Conservation (phyloP, 2,888 invertebrate species). For the Archips crataeganus region DNA sequence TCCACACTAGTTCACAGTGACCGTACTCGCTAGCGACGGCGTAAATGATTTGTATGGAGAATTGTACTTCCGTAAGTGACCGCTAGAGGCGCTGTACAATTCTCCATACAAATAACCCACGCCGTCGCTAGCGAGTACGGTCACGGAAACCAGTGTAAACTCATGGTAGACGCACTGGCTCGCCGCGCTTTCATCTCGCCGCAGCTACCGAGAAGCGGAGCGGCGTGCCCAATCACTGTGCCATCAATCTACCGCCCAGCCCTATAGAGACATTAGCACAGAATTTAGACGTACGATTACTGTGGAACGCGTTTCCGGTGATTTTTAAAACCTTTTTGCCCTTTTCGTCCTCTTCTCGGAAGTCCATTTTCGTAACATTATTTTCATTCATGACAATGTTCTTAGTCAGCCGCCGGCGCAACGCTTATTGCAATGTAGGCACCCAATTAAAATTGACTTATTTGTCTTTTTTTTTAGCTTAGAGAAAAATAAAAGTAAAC, state of each 20-base stretch:
- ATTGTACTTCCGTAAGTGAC: no score
- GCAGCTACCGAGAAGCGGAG: slow-evolving; percentile 67
- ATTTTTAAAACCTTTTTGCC: slow-evolving; percentile 43
- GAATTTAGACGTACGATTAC: slow-evolving; percentile 66
- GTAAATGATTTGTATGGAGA: no score
- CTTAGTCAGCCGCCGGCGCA: background rate
- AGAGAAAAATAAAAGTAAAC: background rate
- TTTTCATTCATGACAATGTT: slow-evolving; percentile 16
- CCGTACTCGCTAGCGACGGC: no score
- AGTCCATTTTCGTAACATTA: slow-evolving; percentile 33
- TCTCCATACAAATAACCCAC: no score
- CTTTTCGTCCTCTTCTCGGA: slow-evolving; percentile 36
- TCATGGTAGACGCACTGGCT: no score
- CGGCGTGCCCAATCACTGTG: slow-evolving; percentile 71
- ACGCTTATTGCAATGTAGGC: slow-evolving; percentile 17
- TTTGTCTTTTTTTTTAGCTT: slow-evolving; percentile 27
- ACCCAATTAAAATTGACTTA: slow-evolving; percentile 17
- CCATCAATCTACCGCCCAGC: slow-evolving; percentile 71
- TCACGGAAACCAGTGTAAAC: no score
- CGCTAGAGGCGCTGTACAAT: no score
- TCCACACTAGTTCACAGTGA: no score
- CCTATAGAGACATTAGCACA: slow-evolving; percentile 72
- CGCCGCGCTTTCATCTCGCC: slow-evolving; percentile 56
- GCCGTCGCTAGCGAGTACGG: no score
- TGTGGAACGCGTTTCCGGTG: slow-evolving; percentile 68